Evolutionary conservation across 2,888 invertebrate genomes (phyloP).

Genomic region (Pecten maximus): DNA sequence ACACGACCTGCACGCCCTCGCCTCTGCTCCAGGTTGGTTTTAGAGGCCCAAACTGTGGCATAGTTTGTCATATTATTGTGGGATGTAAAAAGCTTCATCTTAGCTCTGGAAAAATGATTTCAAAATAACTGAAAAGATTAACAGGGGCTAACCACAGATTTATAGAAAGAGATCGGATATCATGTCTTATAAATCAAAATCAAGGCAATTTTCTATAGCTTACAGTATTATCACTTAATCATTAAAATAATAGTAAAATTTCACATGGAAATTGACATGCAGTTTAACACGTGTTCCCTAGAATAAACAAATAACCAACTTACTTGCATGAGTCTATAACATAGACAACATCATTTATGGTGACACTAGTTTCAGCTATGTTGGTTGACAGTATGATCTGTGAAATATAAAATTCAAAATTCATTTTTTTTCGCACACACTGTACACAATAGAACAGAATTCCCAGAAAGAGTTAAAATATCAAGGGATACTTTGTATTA

Average conservation of each 20-base stretch:
- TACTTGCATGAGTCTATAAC: slow-evolving; percentile 97
- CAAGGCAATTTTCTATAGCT: too few species aligned
- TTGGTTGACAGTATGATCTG: slow-evolving; percentile 98
- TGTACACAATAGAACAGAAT: neutral
- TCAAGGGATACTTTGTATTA: too few species aligned
- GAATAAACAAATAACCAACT: slow-evolving; percentile 66
- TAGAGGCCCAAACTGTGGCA: slow-evolving; percentile 95
- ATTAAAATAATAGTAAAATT: too few species aligned
- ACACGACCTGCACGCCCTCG: slow-evolving; percentile 98
- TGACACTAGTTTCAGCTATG: slow-evolving; percentile 98
- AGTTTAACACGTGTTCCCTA: too few species aligned
- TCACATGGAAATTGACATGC: too few species aligned
- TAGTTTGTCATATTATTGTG: slow-evolving; percentile 99
- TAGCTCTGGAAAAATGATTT: slow-evolving; percentile 85
- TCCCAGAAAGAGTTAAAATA: too few species aligned
- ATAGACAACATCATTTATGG: slow-evolving; percentile 98
- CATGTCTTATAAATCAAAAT: too few species aligned
- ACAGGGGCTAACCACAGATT: too few species aligned
- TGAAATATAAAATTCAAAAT: slow-evolving; percentile 55
- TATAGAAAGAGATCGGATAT: too few species aligned
- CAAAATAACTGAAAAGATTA: too few species aligned
- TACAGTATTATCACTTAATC: too few species aligned
- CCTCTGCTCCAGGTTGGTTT: slow-evolving; percentile 96
- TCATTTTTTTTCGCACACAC: too few species aligned
- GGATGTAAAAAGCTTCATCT: slow-evolving; percentile 98